Evolutionary conservation across 2,888 invertebrate genomes (phyloP), one percentile per base, ranked within the genome.

Genomic region (Sphinx pinastri): DNA sequence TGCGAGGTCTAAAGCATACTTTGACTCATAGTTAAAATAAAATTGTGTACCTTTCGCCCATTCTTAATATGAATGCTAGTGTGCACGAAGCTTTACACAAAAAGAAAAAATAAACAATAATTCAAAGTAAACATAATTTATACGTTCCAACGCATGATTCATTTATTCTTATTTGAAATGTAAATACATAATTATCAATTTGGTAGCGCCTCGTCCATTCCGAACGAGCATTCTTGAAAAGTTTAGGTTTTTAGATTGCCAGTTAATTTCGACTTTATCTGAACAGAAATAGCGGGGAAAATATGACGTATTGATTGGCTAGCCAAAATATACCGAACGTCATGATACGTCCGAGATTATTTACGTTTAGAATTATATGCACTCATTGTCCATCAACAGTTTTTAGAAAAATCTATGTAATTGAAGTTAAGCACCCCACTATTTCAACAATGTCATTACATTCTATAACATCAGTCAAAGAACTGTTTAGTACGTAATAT

Each of bases 51-150:
- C 55, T 55, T 55, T 55, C 19, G 12, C 19, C 19, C 19, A 55
- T 11, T 55, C 55, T 55, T 19, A 19, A n/a, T 19, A 19, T 10
- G 19, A 49, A 63, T 63, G 49, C 19, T 49, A 63, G 47, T 63
- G 63, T 45, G 45, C 45, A 60, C 60, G 47, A 60, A 11, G 12
- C 19, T 19, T 49, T 7, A 63, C 58, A 59, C 45, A 63, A 47
- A 25, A 58, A 25, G 25, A 25, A 16, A 7, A 57, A 12, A 63
- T 63, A 63, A 45, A 49, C 14, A 13, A 49, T 60, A 69, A 63
- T 11, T 63, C 19, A 63, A 63, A 63, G 8, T 58, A 72, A 73
- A 54, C 54, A 67, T 67, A 69, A 63, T 63, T 63, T 49, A 63
- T 49, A 63, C 49, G 47, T 47, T 19, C 49, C 49, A 63, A 69